Percentiles rank a stretch among this genome's conserved stretches.
These are phyloP conservation scores for Cherax destructor DNA, from an alignment of 1,140 invertebrate genomes.

Conservation along the genomic window DNA sequence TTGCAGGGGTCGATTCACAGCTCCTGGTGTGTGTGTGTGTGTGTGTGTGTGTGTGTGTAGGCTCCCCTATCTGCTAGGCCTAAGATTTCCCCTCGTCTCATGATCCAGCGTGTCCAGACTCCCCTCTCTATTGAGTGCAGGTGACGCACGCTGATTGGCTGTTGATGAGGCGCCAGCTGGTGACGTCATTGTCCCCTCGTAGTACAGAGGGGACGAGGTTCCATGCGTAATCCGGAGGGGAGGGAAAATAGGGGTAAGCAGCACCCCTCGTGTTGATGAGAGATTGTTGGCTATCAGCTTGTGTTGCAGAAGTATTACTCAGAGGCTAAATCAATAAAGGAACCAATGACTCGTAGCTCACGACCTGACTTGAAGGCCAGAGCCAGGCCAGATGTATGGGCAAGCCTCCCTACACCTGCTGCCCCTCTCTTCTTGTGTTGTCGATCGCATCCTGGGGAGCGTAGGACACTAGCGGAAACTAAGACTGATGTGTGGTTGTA, in stretches of 20 bases:
- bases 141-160: constrained; percentile 66
- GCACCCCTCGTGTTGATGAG: neutral
- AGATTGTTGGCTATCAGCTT: neutral
- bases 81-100: neutral
- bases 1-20: too few relatives aligned
- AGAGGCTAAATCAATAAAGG: neutral
- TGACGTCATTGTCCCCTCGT: constrained; percentile 60
- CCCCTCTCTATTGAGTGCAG: constrained; percentile 30
- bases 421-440: neutral
- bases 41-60: too few relatives aligned
- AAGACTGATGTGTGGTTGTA: too few relatives aligned
- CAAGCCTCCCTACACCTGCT: neutral
- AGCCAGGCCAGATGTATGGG: too few relatives aligned
- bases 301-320: neutral
- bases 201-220: constrained; percentile 2
- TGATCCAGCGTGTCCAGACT: neutral
- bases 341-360: neutral
- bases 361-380: neutral
- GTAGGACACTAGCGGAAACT: too few relatives aligned
- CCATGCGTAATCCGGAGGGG: constrained; percentile 14
- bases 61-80: neutral
- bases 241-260: neutral
- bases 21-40: too few relatives aligned
- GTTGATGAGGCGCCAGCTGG: constrained; percentile 64
- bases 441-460: too few relatives aligned